A percentile compares a stretch with the other conserved stretches of the same genome.
Evolutionary conservation across 53 echinoderm and acorn worm genomes (phyloP).

Genomic region (Astropecten irregularis): DNA sequence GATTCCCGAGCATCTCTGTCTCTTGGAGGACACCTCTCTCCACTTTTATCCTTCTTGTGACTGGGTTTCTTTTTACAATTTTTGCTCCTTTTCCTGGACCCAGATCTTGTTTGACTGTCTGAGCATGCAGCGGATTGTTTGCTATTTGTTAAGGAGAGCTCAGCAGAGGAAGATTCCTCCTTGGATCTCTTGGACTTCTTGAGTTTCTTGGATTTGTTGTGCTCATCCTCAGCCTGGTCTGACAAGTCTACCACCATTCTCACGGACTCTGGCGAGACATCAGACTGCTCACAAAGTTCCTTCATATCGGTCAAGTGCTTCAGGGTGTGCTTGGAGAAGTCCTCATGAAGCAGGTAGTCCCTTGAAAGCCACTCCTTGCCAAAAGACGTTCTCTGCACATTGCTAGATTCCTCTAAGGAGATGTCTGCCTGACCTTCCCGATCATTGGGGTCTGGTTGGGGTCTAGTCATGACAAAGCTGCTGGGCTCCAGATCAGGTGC

Average conservation of each 20-base stretch:
- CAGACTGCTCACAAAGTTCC: constrained; percentile 19
- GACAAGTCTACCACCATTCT: background rate
- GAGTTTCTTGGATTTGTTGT: too few relatives aligned
- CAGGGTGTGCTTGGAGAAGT: constrained; percentile 40
- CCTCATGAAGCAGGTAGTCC: constrained; percentile 13
- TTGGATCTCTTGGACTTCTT: background rate
- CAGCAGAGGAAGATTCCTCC: background rate
- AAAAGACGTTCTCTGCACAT: background rate
- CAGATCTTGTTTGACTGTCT: background rate
- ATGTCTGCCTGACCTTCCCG: too few relatives aligned
- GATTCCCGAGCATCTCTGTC: background rate
- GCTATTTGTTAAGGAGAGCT: background rate
- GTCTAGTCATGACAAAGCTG: background rate
- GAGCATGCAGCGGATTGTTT: background rate
- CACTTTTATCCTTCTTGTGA: too few relatives aligned
- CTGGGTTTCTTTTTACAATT: background rate
- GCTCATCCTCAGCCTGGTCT: too few relatives aligned
- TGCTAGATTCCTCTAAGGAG: too few relatives aligned
- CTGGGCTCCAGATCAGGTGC: background rate
- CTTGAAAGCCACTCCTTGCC: background rate
- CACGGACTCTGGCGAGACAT: constrained; percentile 9
- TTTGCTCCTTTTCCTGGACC: background rate
- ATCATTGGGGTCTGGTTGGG: background rate
- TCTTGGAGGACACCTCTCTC: too few relatives aligned
- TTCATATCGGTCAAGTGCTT: constrained; percentile 32